Base-by-base conservation (phyloP, 2,888 invertebrate genomes). In the Xanthorhoe designata region DNA sequence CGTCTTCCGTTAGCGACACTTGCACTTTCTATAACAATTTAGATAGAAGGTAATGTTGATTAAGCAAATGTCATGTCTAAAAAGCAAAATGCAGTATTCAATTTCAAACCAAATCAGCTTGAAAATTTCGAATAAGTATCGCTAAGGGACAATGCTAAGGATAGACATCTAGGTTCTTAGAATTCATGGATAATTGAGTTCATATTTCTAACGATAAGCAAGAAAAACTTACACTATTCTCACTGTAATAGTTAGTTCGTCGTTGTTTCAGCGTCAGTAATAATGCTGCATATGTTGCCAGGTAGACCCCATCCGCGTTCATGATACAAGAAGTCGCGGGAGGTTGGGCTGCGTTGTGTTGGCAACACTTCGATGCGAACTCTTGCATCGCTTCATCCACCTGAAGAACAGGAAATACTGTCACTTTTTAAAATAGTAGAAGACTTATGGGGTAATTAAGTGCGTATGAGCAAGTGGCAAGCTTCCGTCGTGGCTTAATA, bases 281-380 rank as follows among this genome's bases (percentile, higher is more conserved):
- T 19, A 99, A 88, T 0, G 98, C 97, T 0, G 98, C 96, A 82
- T 98, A 98, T 0, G 98, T 97, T 0, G 98, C 97, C 70, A 98
- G 90, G 83, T 99, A 99, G 49, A 99, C 97, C 19, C 98, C 98
- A 88, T 99, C 99, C 0, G 98, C 98, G 87, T 99, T 99, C 94
- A 99, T 97, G 52, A 98, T 97, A 42, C 96, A 96, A 1, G 95
- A 91, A 3, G 95, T 94, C 51, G 95, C 94, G 1, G 95, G 95
- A 0, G 94, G 95, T 52, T 94, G 94, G 0, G 94, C 91, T 1
- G 96, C 94, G 77, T 96, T 95, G 85, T 95, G 95, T 91, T 98
- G 96, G 86, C 98, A 98, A 78, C 98, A 97, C 70, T 97, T 96
- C 0, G 98, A 98, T 1, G 98, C 97, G 80, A 98, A 98, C 82